Evolutionary conservation across 35 echinoderm and acorn worm species (phyloP), one percentile per base, ranked within the genome.

Genomic region (Chiridota heheva): DNA sequence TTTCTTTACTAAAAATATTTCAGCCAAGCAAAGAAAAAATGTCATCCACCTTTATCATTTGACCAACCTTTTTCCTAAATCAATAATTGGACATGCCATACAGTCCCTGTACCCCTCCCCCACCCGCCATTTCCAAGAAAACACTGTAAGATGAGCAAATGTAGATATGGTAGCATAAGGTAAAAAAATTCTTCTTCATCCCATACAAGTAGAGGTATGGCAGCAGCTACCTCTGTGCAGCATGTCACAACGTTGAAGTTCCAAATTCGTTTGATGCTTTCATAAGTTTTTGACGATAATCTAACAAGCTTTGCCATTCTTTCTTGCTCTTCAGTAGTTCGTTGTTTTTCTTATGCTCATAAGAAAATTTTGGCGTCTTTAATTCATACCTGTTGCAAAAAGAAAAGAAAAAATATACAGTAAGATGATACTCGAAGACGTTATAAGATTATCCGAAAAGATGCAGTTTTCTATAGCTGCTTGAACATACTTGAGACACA

Each of bases 261-360:
- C 36, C 58, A 78, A 96, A 96, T 37, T 90, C 82, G 26, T 90
- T 53, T 5, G 74, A 88, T 20, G 95, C 83, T 40, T 28, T 66
- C 1, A 85, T 61, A 13, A 98, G 80, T 57, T 88, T 55, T 8
- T 68, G 83, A 15, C 95, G 70, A 84, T 98, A 98, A 61, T 98
- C 81, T 30, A 90, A 64, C 28, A 98, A 67, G 35, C 81, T 76
- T 51, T 98, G 95, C 95, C 95, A 98, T 61, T 91, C 68, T 30
- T 91, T 73, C 71, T 91, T 70, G 63, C 89, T 98, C 66, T 85
- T 80, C 18, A 89, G 56, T 29, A 98, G 65, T 34, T 85, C 48
- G 77, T 92, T 98, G 84, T 98, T 91, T 49, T 98, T 98, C 64
- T 63, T 39, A 30, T 83, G 84, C 51, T 92, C 89, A 22, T 98